Percentiles rank a stretch among this genome's conserved stretches.
These are phyloP conservation scores for Tiliqua scincoides DNA, from an alignment of 2,113 vertebrate species.

Conservation along the genomic window DNA sequence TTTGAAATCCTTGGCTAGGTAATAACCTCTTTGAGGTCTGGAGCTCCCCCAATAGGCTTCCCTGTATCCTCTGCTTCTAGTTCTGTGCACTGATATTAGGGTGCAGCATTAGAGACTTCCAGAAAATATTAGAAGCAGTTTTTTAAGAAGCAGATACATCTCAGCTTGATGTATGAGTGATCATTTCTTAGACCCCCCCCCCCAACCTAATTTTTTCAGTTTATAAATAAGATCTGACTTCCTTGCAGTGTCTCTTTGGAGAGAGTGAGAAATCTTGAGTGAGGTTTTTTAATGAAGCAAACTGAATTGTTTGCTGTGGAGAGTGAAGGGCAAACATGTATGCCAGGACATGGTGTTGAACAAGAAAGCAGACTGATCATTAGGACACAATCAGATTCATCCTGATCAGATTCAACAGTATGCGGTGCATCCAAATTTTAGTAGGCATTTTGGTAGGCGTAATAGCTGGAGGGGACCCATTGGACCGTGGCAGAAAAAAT, in stretches of 20 bases:
- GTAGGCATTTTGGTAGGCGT: background rate
- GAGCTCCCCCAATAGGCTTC: background rate
- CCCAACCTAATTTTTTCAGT: background rate
- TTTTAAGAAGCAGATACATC: too few species aligned
- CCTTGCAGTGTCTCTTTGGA: background rate
- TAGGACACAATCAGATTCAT: too few species aligned
- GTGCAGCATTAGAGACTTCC: background rate
- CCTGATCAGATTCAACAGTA: background rate
- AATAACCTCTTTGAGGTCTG: background rate
- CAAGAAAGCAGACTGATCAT: background rate
- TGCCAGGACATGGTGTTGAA: background rate
- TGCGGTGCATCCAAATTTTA: background rate
- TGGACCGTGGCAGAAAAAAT: background rate
- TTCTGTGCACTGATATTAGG: background rate
- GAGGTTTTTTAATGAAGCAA: background rate
- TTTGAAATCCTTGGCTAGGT: too few species aligned
- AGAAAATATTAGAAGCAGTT: background rate
- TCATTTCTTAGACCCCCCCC: too few species aligned
- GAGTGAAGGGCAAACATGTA: background rate
- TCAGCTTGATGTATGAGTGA: background rate
- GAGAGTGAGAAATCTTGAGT: background rate
- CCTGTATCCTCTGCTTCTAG: background rate
- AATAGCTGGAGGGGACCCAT: background rate
- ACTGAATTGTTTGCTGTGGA: too few species aligned
- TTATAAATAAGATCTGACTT: background rate